phyloP scores from a whole-genome alignment of 2,888 invertebrate species.

The Pandemis heparana region DNA sequence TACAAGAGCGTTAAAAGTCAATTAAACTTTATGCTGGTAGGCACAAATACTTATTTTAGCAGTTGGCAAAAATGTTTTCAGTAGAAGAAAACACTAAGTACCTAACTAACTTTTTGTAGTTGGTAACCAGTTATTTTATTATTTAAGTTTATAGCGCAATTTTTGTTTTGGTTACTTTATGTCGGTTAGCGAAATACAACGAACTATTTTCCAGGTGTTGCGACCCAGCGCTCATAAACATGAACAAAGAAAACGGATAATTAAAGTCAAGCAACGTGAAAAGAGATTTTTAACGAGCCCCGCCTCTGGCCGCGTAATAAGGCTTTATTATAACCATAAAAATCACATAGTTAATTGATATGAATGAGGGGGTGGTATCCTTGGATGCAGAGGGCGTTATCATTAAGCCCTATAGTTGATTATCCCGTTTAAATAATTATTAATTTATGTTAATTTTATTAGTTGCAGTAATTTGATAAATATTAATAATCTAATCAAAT shows the following conservation, averaged over 20 bases:
- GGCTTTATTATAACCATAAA: slow-evolving; percentile 77
- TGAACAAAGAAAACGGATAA: slow-evolving; percentile 83
- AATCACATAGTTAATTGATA: slow-evolving; percentile 68
- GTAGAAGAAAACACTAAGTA: neutral
- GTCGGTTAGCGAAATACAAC: slow-evolving; percentile 52
- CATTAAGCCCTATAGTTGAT: neutral
- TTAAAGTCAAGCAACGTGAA: slow-evolving; percentile 79
- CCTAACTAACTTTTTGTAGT: too few species aligned
- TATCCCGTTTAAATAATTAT: neutral
- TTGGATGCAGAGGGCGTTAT: neutral
- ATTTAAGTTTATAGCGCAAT: neutral
- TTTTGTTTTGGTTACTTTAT: slow-evolving; percentile 14
- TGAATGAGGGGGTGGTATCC: slow-evolving; percentile 46
- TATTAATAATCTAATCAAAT: too few species aligned
- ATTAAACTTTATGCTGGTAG: too few species aligned
- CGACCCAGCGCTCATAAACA: slow-evolving; percentile 71
- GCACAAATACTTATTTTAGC: too few species aligned
- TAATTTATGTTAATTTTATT: neutral
- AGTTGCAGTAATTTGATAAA: neutral
- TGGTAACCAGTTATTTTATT: neutral
- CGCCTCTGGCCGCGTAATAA: slow-evolving; percentile 76
- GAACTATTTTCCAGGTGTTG: slow-evolving; percentile 66
- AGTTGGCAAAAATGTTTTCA: neutral
- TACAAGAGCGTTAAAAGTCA: too few species aligned
- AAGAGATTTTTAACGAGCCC: slow-evolving; percentile 82